Evolutionary conservation across 2,113 vertebrate species (phyloP).

Genomic region (Eretmochelys imbricata): DNA sequence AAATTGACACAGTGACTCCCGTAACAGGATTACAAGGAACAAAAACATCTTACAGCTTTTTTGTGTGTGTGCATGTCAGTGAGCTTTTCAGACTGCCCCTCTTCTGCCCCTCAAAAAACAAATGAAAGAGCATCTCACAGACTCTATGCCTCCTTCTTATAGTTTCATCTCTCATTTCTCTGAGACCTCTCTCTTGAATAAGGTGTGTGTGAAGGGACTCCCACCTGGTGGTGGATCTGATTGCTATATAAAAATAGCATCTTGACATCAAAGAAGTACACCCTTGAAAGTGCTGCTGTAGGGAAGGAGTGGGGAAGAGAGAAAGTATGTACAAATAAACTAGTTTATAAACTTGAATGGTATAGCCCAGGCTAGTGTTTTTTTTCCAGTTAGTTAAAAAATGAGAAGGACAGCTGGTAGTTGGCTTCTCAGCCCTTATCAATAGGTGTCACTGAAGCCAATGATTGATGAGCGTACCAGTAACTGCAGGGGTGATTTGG

Average conservation of each 20-base stretch:
- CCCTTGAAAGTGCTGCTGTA: background rate
- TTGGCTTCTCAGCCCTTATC: background rate
- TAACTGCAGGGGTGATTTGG: background rate
- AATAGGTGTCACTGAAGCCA: background rate
- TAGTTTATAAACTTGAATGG: background rate
- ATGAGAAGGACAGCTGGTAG: background rate
- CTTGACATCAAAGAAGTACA: background rate
- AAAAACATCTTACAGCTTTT: background rate
- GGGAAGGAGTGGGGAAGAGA: rapidly evolving
- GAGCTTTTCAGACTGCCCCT: background rate
- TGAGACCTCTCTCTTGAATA: background rate
- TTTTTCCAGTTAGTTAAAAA: background rate
- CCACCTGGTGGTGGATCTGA: background rate
- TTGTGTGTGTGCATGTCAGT: background rate
- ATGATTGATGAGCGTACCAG: background rate
- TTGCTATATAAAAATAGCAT: background rate
- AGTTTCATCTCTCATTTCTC: background rate
- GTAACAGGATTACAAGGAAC: background rate
- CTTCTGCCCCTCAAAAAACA: background rate
- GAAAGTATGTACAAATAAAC: background rate
- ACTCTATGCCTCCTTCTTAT: background rate
- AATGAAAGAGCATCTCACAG: background rate
- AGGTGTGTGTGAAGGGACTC: background rate
- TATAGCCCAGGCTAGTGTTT: background rate
- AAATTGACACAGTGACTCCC: slow-evolving; percentile 1